Evolutionary conservation across 2,888 invertebrate species (phyloP).

Genomic region (Coenonympha arcania): DNA sequence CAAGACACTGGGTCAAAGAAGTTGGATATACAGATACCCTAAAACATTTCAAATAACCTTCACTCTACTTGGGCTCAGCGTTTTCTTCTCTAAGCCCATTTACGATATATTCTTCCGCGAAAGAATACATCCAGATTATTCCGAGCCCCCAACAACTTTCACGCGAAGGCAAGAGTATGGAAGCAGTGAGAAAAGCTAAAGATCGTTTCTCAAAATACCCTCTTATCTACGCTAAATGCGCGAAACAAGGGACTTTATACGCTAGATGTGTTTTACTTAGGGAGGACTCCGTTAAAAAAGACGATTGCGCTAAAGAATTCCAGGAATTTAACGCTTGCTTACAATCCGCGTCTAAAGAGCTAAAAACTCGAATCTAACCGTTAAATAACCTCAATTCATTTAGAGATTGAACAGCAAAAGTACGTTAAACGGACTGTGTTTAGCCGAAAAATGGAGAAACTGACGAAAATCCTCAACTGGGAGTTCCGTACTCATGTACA

Average conservation of each 20-base stretch:
- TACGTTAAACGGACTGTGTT: too few species aligned
- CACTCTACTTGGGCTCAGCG: constrained; percentile 63
- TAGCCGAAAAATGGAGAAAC: constrained; percentile 47
- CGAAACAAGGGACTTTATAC: constrained; percentile 79
- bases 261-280: constrained; percentile 86
- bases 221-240: constrained; percentile 80
- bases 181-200: constrained; percentile 84
- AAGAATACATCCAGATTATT: constrained; percentile 38
- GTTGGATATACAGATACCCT: constrained; percentile 77
- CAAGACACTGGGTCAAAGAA: constrained; percentile 69
- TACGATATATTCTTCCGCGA: constrained; percentile 77
- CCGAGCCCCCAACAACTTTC: constrained; percentile 48
- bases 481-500: constrained; percentile 77
- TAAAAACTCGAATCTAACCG: constrained; percentile 83
- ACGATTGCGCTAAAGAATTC: constrained; percentile 86
- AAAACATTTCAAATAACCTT: constrained; percentile 71
- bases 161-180: constrained; percentile 72
- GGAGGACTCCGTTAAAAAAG: constrained; percentile 79
- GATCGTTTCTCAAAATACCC: constrained; percentile 84
- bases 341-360: constrained; percentile 77
- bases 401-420: too few species aligned
- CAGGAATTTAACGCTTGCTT: constrained; percentile 82
- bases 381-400: too few species aligned
- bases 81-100: constrained; percentile 81
- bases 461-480: constrained; percentile 51